phyloP scores from a whole-genome alignment of 2,797 vertebrate species.

The Galagoides demidoff region DNA sequence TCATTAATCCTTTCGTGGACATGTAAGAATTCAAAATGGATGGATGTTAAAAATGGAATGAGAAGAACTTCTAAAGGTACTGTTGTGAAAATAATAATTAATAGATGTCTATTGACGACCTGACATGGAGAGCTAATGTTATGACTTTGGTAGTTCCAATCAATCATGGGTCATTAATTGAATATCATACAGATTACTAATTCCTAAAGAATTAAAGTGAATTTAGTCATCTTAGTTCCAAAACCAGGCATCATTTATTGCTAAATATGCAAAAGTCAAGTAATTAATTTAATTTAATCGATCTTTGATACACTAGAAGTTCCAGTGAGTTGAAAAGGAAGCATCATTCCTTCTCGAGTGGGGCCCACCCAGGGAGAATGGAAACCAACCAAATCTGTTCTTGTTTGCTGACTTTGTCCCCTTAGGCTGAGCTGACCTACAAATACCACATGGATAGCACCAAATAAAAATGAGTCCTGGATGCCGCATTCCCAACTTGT shows the following conservation, averaged over 20 bases:
- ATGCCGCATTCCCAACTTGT: background rate
- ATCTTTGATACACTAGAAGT: background rate
- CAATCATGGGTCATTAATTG: background rate
- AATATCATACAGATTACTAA: background rate
- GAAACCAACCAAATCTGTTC: background rate
- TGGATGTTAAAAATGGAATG: background rate
- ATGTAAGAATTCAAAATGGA: background rate
- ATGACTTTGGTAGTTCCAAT: background rate
- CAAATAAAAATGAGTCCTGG: background rate
- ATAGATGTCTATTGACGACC: background rate
- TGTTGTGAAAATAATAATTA: background rate
- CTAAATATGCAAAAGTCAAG: conserved; percentile 12
- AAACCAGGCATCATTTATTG: conserved; percentile 45
- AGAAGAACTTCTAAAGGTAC: background rate
- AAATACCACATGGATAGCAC: background rate
- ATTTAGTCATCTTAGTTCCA: background rate
- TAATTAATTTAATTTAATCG: background rate
- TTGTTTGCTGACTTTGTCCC: background rate
- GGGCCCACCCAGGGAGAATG: background rate
- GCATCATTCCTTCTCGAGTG: background rate
- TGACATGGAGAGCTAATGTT: background rate
- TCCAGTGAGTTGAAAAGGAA: background rate
- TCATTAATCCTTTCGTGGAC: background rate
- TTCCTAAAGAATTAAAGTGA: conserved; percentile 24
- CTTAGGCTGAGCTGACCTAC: background rate